Evolutionary conservation across 1,140 invertebrate species (phyloP), one percentile per base, ranked within the genome.

Genomic region (Cotesia typhae): DNA sequence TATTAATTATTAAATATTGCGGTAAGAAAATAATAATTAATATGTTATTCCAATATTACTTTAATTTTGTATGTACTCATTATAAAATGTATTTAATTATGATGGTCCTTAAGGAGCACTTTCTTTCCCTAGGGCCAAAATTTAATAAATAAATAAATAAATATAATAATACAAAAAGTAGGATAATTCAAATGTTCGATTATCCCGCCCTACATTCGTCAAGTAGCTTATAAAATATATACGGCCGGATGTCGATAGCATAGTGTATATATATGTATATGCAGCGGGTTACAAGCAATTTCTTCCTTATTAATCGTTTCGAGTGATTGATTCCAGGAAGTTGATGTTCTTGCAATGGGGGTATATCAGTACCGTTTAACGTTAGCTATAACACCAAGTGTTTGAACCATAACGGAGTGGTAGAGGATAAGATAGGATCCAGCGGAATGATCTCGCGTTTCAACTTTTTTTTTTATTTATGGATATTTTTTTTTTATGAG

Each of bases 371-470:
- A 80, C 83, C 81, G 82, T 81, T 82, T 80, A 77, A 76, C 78
- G 78, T 78, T 47, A 47, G 41, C 41, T 47, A 47, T 47, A 80
- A 81, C 78, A 79, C 78, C 79, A 71, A 75, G 74, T 73, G 72
- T 80, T 81, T 82, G 82, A 82, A 81, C 80, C 82, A 82, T 85
- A 84, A 85, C 84, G 81, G 82, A 82, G 65, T 71, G 73, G 20
- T 64, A 47, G 6, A 47, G 41, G 41, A 47, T 47, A 47, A 47
- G 10, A 47, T 47, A 47, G 59, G 67, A 82, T 72, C 70, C 61
- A 52, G 53, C 59, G 51, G 70, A 72, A 72, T 72, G 70, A 72
- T 72, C 70, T 72, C 64, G 70, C 64, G 28, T 72, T 72, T 72
- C 70, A 72, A 72, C 51, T 72, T 72, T 66, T 67, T 72, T 72